Percentiles rank a stretch among this genome's conserved stretches.
Evolutionary conservation across 2,888 invertebrate genomes (phyloP).

Genomic region (Eremobia ochroleuca): DNA sequence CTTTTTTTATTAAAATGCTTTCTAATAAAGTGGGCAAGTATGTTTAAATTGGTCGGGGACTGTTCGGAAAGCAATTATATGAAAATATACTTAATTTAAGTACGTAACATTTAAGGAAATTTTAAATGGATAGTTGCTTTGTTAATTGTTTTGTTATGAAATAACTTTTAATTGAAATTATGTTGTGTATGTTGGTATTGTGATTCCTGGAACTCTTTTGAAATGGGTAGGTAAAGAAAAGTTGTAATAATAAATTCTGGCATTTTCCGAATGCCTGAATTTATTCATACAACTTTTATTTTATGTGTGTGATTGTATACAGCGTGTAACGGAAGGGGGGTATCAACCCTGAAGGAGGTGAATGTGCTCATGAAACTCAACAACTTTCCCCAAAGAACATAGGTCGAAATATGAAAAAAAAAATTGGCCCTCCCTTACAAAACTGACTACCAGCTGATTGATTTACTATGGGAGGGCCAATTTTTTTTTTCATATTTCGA

Average conservation of each 20-base stretch:
- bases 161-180: slow-evolving; percentile 7
- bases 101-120: slow-evolving; percentile 19
- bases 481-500: too few relatives aligned
- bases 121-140: slow-evolving; percentile 2
- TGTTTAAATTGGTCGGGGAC: slow-evolving; percentile 49
- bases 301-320: background rate
- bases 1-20: slow-evolving; percentile 37
- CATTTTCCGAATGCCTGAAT: background rate
- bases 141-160: slow-evolving; percentile 32
- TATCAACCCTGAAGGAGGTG: too few relatives aligned
- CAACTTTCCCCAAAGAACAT: too few relatives aligned
- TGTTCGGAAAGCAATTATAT: slow-evolving; percentile 53
- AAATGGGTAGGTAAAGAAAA: background rate
- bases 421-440: too few relatives aligned
- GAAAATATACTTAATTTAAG: slow-evolving; percentile 27
- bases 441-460: too few relatives aligned
- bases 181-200: background rate
- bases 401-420: too few relatives aligned
- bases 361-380: too few relatives aligned
- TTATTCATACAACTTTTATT: background rate
- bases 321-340: too few relatives aligned
- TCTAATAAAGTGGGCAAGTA: slow-evolving; percentile 50
- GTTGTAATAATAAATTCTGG: too few relatives aligned
- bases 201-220: slow-evolving; percentile 11
- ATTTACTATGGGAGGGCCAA: too few relatives aligned